Percentiles rank a stretch among this genome's conserved stretches.
These are phyloP conservation scores for Noctua janthina DNA, from an alignment of 2,888 invertebrate genomes.

Conservation along the genomic window DNA sequence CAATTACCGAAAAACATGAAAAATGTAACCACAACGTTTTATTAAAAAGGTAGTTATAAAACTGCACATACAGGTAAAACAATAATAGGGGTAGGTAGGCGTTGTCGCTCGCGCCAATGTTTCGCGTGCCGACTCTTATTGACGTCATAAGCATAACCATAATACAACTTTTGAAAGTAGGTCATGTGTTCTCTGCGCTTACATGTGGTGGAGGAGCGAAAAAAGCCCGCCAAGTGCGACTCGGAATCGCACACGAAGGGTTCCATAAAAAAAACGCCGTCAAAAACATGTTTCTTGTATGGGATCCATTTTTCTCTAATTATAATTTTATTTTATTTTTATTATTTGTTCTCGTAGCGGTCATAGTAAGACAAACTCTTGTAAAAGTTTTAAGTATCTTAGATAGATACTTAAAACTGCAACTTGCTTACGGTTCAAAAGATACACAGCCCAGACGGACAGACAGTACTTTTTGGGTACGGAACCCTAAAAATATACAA, in stretches of 20 bases:
- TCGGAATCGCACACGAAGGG: neutral
- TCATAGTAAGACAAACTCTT: neutral
- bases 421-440: neutral
- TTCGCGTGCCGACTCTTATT: slow-evolving; percentile 75
- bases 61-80: slow-evolving; percentile 43
- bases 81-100: slow-evolving; percentile 25
- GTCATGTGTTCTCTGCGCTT: slow-evolving; percentile 83
- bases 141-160: slow-evolving; percentile 83
- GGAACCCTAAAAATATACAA: slow-evolving; percentile 57
- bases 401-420: no score
- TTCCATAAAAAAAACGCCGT: neutral
- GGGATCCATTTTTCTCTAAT: neutral
- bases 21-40: slow-evolving; percentile 48
- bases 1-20: slow-evolving; percentile 39
- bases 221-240: slow-evolving; percentile 44
- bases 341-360: neutral
- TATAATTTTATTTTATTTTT: neutral
- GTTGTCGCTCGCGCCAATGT: slow-evolving; percentile 62
- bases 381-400: neutral
- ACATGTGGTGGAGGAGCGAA: slow-evolving; percentile 64
- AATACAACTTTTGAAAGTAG: slow-evolving; percentile 83
- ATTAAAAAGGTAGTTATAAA: slow-evolving; percentile 40
- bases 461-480: neutral
- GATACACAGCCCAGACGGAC: neutral
- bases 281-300: neutral